Conservation (phyloP, 2,797 vertebrate genomes). For the Dallia pectoralis region DNA sequence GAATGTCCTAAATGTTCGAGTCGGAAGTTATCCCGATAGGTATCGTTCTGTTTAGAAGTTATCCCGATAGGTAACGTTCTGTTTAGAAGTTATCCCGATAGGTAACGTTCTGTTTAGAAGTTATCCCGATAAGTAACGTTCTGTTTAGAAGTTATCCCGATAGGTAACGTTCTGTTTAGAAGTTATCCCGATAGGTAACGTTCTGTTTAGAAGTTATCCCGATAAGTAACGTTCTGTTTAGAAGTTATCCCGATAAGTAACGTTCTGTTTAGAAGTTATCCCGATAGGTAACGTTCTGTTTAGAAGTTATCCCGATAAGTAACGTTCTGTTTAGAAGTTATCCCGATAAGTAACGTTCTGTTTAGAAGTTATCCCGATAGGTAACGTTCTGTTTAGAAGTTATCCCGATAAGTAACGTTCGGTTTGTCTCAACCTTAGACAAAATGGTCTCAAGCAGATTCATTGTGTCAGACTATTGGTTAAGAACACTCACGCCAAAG, state of each 20-base stretch:
- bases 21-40: constrained; percentile 48
- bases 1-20: constrained; percentile 13
- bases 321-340: neutral
- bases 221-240: constrained; percentile 39
- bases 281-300: too few species aligned
- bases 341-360: constrained; percentile 12
- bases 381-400: too few species aligned
- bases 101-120: too few species aligned
- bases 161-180: constrained; percentile 11
- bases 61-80: constrained; percentile 48
- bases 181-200: too few species aligned
- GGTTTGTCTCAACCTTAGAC: too few species aligned
- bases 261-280: constrained; percentile 12
- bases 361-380: too few species aligned
- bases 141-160: too few species aligned
- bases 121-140: constrained; percentile 49
- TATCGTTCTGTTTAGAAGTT: constrained; percentile 10
- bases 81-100: too few species aligned
- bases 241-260: neutral
- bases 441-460: neutral
- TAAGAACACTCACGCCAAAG: too few species aligned
- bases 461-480: neutral
- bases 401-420: constrained; percentile 48
- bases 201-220: constrained; percentile 36
- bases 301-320: constrained; percentile 50